Evolutionary conservation across 2,113 vertebrate species (phyloP).

Genomic region (Crypturellus undulatus): DNA sequence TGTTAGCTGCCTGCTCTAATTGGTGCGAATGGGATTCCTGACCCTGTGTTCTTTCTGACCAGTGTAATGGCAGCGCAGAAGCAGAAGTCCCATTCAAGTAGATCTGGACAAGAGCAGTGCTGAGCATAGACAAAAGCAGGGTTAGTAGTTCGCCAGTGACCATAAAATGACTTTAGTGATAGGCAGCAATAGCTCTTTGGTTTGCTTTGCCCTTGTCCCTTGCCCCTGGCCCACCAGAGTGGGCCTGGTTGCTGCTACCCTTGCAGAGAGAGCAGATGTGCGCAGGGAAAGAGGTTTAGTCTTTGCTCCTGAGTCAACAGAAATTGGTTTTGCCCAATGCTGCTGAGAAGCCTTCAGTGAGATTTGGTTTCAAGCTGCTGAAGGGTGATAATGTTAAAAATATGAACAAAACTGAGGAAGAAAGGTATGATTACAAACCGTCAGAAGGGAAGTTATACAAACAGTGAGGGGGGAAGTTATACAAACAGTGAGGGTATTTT

Average conservation of each 20-base stretch:
- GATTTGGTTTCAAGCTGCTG: background rate
- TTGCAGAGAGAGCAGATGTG: background rate
- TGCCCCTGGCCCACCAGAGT: background rate
- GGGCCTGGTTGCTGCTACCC: background rate
- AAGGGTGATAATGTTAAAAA: background rate
- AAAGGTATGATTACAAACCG: background rate
- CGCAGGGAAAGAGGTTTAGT: background rate
- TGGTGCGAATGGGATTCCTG: background rate
- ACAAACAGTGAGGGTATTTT: background rate
- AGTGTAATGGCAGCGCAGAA: accelerated
- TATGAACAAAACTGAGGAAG: background rate
- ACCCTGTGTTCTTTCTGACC: background rate
- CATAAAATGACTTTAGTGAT: background rate
- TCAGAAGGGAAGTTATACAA: background rate
- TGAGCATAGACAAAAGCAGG: background rate
- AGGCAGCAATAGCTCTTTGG: background rate
- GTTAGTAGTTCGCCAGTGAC: background rate
- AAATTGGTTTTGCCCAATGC: background rate
- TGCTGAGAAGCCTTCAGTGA: background rate
- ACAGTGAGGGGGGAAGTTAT: background rate
- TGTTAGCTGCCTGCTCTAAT: accelerated
- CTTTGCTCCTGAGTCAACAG: background rate
- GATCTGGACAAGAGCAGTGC: background rate
- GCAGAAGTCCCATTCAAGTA: background rate
- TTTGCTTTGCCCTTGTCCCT: background rate